phyloP scores from a whole-genome alignment of 2,797 vertebrate genomes.

The Pangasius macronema region DNA sequence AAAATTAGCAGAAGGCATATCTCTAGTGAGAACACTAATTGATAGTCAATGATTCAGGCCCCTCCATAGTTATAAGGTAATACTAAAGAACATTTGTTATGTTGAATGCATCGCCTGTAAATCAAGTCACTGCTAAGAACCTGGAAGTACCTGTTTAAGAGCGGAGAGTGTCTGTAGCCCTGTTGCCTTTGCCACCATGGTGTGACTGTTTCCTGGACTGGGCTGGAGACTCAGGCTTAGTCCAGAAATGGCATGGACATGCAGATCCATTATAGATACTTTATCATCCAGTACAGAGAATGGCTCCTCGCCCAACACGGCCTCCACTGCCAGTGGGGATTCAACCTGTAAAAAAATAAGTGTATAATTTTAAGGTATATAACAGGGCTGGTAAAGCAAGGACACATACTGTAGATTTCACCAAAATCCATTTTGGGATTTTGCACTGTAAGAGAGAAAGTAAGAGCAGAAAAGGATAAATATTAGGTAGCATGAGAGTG shows the following conservation, averaged over 20 bases:
- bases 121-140: background rate
- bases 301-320: conserved; percentile 83
- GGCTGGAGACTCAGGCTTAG: conserved; percentile 87
- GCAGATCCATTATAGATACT: conserved; percentile 90
- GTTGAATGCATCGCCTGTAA: background rate
- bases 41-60: background rate
- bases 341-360: conserved; percentile 81
- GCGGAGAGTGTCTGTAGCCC: conserved; percentile 87
- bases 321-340: conserved; percentile 89
- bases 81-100: background rate
- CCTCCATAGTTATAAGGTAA: background rate
- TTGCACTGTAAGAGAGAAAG: background rate
- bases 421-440: background rate
- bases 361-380: background rate
- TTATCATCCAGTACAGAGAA: conserved; percentile 95
- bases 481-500: conserved; percentile 9
- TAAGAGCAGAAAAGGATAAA: background rate
- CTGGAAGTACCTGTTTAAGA: conserved; percentile 88
- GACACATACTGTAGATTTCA: background rate
- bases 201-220: conserved; percentile 95
- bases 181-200: conserved; percentile 89
- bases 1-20: background rate
- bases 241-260: conserved; percentile 88
- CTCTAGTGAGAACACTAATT: background rate
- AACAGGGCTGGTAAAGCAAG: background rate